These are phyloP conservation scores for Lateolabrax maculatus DNA, from an alignment of 2,797 vertebrate genomes.

Conservation along the genomic window DNA sequence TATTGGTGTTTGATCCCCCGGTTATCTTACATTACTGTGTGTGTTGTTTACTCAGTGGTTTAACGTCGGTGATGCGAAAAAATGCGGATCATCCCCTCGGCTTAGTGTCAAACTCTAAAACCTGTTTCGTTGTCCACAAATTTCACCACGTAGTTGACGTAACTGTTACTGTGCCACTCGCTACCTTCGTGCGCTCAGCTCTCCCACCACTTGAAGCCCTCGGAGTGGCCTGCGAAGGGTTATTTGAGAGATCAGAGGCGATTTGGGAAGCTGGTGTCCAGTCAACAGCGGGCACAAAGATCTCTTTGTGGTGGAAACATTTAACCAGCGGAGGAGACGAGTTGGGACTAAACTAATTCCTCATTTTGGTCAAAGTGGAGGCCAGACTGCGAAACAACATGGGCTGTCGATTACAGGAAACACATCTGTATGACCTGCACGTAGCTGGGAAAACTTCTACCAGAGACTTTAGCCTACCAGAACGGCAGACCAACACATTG, in stretches of 20 bases:
- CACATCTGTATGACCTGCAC: conserved; percentile 39
- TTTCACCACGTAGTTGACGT: background rate
- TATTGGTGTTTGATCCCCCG: background rate
- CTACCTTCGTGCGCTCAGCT: background rate
- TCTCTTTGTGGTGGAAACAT: conserved; percentile 56
- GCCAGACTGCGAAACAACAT: conserved; percentile 23
- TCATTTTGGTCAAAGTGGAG: conserved; percentile 34
- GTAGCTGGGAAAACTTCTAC: conserved; percentile 27
- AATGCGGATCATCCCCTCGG: background rate
- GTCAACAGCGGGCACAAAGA: conserved; percentile 57
- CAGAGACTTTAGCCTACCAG: conserved; percentile 11
- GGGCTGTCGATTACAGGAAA: conserved; percentile 48
- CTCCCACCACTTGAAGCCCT: conserved; percentile 11
- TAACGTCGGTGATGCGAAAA: background rate
- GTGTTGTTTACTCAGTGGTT: background rate
- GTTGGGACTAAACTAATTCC: conserved; percentile 48
- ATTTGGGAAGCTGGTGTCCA: conserved; percentile 45
- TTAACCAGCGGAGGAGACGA: conserved; percentile 30
- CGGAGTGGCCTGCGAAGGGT: conserved; percentile 21
- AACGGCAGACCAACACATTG: background rate
- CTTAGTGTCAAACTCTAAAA: background rate
- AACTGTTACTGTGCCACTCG: background rate
- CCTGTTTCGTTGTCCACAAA: background rate
- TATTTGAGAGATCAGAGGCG: conserved; percentile 41
- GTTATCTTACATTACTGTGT: background rate